Conservation (phyloP, 2,797 vertebrate genomes). For the Astyanax mexicanus region DNA sequence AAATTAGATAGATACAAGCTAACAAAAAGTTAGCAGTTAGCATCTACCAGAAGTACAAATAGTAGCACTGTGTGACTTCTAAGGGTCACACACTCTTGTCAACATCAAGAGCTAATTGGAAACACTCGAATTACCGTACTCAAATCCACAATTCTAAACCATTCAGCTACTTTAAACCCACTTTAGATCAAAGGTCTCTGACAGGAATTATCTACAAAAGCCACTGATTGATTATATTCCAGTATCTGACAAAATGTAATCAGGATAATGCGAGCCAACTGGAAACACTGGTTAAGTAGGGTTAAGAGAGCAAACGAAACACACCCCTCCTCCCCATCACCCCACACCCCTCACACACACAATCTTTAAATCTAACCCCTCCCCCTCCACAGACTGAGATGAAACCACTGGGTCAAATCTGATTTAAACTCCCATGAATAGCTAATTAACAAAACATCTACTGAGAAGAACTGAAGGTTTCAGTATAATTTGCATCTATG, state of each 20-base stretch:
- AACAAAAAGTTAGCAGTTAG: no score
- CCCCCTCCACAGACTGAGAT: constrained; percentile 39
- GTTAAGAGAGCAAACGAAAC: constrained; percentile 22
- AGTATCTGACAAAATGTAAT: constrained; percentile 8
- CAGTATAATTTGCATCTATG: constrained; percentile 24
- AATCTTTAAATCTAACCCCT: not conserved
- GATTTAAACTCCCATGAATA: constrained; percentile 58
- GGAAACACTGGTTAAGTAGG: constrained; percentile 54
- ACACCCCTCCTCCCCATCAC: not conserved
- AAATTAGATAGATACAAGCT: no score
- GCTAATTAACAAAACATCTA: constrained; percentile 13
- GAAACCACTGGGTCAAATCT: constrained; percentile 35
- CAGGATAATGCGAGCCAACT: constrained; percentile 36
- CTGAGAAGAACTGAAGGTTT: not conserved
- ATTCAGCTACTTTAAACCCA: not conserved
- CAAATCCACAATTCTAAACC: not conserved
- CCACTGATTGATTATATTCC: not conserved
- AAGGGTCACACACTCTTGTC: not conserved
- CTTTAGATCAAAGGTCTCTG: not conserved
- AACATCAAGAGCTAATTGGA: not conserved
- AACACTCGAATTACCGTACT: not conserved
- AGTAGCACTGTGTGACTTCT: no score
- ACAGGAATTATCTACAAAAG: no score
- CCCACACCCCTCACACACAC: constrained; percentile 11
- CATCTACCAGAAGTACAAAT: no score